Conservation (phyloP, 2,113 vertebrate genomes). For the Hucho hucho region DNA sequence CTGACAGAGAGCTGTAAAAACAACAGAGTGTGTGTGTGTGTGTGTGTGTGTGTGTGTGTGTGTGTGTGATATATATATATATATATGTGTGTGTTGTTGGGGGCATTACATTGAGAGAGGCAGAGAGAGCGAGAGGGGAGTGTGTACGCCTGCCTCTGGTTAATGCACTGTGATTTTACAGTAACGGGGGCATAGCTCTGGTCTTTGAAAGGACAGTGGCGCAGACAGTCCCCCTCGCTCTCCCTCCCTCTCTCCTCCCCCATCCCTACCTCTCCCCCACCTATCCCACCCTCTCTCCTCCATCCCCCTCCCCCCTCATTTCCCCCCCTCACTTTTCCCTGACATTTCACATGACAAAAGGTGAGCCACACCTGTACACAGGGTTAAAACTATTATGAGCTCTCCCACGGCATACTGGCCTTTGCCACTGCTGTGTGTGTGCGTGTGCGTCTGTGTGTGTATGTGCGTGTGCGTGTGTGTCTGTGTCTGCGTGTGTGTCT, state of each 20-base stretch:
- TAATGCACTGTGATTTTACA: slow-evolving; percentile 46
- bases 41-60: too few relatives aligned
- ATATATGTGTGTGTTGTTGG: too few relatives aligned
- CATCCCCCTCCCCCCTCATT: too few relatives aligned
- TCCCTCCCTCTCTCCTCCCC: slow-evolving; percentile 66
- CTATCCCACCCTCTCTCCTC: too few relatives aligned
- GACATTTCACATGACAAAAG: slow-evolving; percentile 81
- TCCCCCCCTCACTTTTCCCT: slow-evolving; percentile 23
- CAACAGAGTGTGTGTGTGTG: neutral
- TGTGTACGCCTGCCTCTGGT: slow-evolving; percentile 16
- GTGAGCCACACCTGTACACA: slow-evolving; percentile 74
- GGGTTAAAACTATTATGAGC: slow-evolving; percentile 79
- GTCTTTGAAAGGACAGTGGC: slow-evolving; percentile 41
- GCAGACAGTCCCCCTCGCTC: slow-evolving; percentile 31
- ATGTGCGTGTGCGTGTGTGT: neutral
- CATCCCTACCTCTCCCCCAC: too few relatives aligned
- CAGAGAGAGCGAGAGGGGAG: neutral
- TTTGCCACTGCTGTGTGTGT: slow-evolving; percentile 55
- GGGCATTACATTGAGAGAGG: too few relatives aligned
- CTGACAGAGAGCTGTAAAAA: neutral
- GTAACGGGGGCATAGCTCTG: slow-evolving; percentile 23
- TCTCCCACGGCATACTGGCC: slow-evolving; percentile 70
- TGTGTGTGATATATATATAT: too few relatives aligned
- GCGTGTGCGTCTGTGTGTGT: neutral
- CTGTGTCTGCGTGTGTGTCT: slow-evolving; percentile 3